A percentile compares a stretch with the other conserved stretches of the same genome.
phyloP scores from a whole-genome alignment of 1,140 invertebrate genomes.

The Drosophila ohnishii region DNA sequence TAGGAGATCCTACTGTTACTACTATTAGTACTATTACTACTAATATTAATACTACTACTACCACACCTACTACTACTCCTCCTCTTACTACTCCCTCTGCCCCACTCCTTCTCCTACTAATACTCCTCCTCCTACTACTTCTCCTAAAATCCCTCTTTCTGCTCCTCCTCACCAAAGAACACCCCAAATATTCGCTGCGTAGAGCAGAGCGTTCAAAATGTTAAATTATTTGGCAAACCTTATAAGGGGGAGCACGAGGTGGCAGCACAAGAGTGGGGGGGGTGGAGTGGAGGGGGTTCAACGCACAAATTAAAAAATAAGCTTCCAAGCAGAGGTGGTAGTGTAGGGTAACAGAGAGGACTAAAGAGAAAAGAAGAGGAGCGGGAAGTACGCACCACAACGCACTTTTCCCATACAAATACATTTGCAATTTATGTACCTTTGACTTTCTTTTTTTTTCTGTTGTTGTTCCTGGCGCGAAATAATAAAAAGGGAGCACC shows the following conservation, averaged over 20 bases:
- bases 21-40: neutral
- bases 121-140: neutral
- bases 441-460: constrained; percentile 19
- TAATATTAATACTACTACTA: neutral
- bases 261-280: neutral
- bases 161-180: neutral
- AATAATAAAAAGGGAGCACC: constrained; percentile 59
- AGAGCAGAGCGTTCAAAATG: constrained; percentile 21
- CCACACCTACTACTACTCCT: neutral
- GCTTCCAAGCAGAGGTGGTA: constrained; percentile 23
- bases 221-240: constrained; percentile 50
- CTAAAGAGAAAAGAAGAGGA: neutral
- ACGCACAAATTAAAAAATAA: constrained; percentile 51
- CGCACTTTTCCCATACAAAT: constrained; percentile 62
- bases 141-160: neutral
- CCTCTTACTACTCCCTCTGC: no score
- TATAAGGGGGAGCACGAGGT: neutral
- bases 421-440: constrained; percentile 67
- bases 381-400: constrained; percentile 38
- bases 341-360: neutral
- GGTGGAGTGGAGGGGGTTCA: neutral
- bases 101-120: neutral
- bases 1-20: neutral
- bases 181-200: neutral
- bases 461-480: constrained; percentile 33